Base-by-base conservation (phyloP, 2,888 invertebrate species). In the Melanchra persicariae region DNA sequence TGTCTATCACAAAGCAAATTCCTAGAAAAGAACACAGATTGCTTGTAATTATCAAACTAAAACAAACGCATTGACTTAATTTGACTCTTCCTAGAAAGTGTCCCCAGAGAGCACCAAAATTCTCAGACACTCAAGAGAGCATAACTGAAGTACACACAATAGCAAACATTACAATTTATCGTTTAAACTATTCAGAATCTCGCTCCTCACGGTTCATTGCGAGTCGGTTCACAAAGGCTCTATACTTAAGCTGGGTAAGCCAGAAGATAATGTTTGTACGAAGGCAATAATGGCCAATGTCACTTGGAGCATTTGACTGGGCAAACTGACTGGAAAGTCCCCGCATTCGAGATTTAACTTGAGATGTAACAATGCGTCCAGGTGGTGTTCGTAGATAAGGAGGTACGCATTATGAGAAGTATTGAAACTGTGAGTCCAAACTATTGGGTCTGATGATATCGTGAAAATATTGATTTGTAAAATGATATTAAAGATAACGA, bases 261-360 rank as follows among this genome's bases (percentile, higher is more conserved):
- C 87, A 84, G 79, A 79, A 88, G 89, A 88, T 89, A 89, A 91
- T 95, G 94, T 95, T 95, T 95, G 94, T 88, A 87, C 91, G 91
- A 89, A 93, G 92, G 93, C 94, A 95, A 95, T 95, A 95, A 94
- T 92, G 92, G 93, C 85, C 89, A 85, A 87, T 92, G 93, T 93
- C 91, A 89, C 89, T 88, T 81, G 86, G 85, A 86, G 89, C 93
- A 94, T 94, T 94, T 93, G 94, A 93, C 93, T 94, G 93, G 89
- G 92, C 92, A 92, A 93, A 94, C 93, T 87, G 82, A 94, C 93
- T 87, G 82, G 83, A 69, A 63, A 74, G 79, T 81, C 81, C 78
- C 81, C 84, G 81, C 83, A 81, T 84, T 79, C 78, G 81, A 79
- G 86, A 85, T 87, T 89, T 85, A 82, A 86, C 83, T 79, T 74